Evolutionary conservation across 2,797 vertebrate species (phyloP).

Genomic region (Gallinago stenura): DNA sequence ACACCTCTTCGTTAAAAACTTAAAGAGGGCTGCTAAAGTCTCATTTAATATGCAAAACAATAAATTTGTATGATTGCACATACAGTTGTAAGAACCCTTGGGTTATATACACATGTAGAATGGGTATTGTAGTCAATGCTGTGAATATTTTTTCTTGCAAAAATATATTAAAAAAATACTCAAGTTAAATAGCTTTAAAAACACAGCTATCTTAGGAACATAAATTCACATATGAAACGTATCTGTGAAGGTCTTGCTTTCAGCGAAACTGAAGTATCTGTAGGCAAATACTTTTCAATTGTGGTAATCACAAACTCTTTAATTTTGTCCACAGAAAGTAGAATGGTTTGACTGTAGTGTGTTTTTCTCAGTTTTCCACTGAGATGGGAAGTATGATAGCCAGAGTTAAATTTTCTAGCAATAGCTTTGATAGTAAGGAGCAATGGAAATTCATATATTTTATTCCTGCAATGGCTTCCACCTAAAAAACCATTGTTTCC

Average conservation of each 20-base stretch:
- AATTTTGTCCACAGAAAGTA: neutral
- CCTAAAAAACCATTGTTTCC: neutral
- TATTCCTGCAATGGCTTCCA: neutral
- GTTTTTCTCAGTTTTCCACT: neutral
- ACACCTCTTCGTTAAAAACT: slow-evolving; percentile 24
- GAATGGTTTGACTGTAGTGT: neutral
- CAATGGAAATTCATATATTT: neutral
- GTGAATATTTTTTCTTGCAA: neutral
- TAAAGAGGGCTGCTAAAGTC: neutral
- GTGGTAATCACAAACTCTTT: neutral
- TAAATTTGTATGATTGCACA: neutral
- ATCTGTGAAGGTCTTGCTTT: neutral
- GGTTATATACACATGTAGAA: neutral
- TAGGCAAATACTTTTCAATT: neutral
- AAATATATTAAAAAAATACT: neutral
- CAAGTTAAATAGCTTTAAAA: neutral
- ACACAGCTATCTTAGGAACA: neutral
- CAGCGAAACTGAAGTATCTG: neutral
- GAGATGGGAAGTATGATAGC: neutral
- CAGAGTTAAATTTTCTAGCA: neutral
- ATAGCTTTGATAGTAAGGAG: neutral
- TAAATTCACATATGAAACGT: neutral
- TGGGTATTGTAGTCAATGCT: neutral
- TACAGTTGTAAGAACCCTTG: neutral
- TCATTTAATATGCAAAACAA: slow-evolving; percentile 33